Evolutionary conservation across 1,140 invertebrate species (phyloP).

Genomic region (Pygmarrhopalites habei): DNA sequence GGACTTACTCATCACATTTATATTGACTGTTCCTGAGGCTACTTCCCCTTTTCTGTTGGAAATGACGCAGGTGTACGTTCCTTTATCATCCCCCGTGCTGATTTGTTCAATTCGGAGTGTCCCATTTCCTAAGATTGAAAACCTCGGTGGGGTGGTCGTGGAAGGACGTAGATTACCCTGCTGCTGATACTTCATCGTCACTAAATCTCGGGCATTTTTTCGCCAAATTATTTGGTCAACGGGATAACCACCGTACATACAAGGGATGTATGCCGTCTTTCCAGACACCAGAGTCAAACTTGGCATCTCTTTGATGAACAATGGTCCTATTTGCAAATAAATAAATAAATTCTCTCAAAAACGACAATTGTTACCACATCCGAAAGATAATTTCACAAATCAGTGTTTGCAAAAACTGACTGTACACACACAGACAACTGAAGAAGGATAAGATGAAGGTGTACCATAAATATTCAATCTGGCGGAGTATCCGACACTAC

Average conservation of each 20-base stretch:
- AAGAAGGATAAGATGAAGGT: too few species aligned
- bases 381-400: too few species aligned
- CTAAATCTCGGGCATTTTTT: constrained; percentile 16
- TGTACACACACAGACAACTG: too few species aligned
- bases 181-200: neutral
- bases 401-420: too few species aligned
- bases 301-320: constrained; percentile 31
- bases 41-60: constrained; percentile 44
- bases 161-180: neutral
- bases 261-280: constrained; percentile 16
- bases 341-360: too few species aligned
- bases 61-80: constrained; percentile 48
- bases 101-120: constrained; percentile 47
- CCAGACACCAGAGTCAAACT: constrained; percentile 22
- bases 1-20: constrained; percentile 45
- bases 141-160: too few species aligned
- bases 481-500: constrained; percentile 41
- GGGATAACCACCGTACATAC: constrained; percentile 32
- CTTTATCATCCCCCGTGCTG: constrained; percentile 46
- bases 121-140: constrained; percentile 42
- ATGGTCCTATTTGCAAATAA: constrained; percentile 24
- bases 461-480: constrained; percentile 48
- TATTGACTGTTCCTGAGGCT: constrained; percentile 39
- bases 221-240: constrained; percentile 31
- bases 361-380: too few species aligned